Conservation (phyloP, 2,113 vertebrate genomes). For the Pungitius pungitius region DNA sequence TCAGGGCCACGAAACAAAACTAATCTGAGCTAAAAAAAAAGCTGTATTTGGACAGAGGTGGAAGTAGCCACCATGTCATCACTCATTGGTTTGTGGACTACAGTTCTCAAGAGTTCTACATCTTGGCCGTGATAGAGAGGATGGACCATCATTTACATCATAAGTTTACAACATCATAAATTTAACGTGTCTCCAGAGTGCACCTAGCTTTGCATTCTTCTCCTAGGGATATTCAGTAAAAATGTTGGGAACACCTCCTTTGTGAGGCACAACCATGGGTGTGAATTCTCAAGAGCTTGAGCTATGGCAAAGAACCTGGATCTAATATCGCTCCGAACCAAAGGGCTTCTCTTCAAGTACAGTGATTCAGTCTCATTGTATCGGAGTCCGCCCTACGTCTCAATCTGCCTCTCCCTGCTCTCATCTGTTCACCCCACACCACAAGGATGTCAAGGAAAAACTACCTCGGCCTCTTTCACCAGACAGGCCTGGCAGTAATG, state of each 20-base stretch:
- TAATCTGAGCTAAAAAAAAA: too few relatives aligned
- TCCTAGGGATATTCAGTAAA: background rate
- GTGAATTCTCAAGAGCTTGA: background rate
- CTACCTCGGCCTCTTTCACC: conserved; percentile 8
- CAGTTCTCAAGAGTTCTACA: background rate
- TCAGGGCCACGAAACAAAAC: too few relatives aligned
- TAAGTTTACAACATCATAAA: too few relatives aligned
- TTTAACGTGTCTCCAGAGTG: background rate
- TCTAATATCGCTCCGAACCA: conserved; percentile 22
- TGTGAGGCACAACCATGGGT: conserved; percentile 8
- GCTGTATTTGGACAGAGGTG: background rate
- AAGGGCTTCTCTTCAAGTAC: conserved; percentile 22
- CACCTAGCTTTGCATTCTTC: background rate
- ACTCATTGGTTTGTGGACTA: background rate
- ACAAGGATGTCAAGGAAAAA: conserved; percentile 31
- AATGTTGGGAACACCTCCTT: background rate
- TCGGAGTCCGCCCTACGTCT: conserved; percentile 12
- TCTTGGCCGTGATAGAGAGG: too few relatives aligned
- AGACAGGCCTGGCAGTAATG: conserved; percentile 54
- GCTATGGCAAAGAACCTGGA: background rate
- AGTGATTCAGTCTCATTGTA: conserved; percentile 24
- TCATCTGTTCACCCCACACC: background rate
- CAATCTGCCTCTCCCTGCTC: conserved; percentile 24
- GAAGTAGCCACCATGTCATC: background rate
- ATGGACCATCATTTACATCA: background rate